These are phyloP conservation scores for Cheilosia variabilis DNA, from an alignment of 2,888 invertebrate genomes.

Conservation along the genomic window DNA sequence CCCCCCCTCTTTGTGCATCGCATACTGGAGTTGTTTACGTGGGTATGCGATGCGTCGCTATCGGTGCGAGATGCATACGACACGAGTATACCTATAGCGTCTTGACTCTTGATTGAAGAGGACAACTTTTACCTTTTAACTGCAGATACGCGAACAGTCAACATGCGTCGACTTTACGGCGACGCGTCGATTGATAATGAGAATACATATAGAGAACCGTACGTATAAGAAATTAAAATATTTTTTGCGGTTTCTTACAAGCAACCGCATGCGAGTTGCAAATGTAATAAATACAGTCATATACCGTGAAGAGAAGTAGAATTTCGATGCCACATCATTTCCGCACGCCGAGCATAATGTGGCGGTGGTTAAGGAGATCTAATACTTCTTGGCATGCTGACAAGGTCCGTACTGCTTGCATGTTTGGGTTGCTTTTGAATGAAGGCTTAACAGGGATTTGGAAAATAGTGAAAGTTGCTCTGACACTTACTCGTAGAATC, in stretches of 20 bases:
- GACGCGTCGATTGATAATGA: constrained; percentile 39
- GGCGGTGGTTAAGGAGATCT: constrained; percentile 2
- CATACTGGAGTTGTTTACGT: not conserved
- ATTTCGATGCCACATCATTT: constrained; percentile 16
- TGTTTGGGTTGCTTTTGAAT: not conserved
- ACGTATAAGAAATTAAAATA: constrained; percentile 17
- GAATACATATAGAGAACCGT: not conserved
- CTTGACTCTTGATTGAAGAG: constrained; percentile 6
- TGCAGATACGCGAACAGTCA: not conserved
- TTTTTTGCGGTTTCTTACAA: constrained; percentile 18
- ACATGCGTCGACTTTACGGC: constrained; percentile 23
- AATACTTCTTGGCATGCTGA: not conserved
- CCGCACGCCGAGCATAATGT: not conserved
- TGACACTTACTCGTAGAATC: not conserved
- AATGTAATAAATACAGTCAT: not conserved
- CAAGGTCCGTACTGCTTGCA: not conserved
- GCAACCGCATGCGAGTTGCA: not conserved
- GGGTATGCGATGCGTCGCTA: not conserved
- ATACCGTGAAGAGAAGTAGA: not conserved
- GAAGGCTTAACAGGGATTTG: not conserved
- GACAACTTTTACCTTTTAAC: not conserved
- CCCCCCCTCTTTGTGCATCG: not conserved
- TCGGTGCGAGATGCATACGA: not conserved
- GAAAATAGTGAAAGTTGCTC: not conserved
- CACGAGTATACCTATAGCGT: no score